Percentiles rank a stretch among this genome's conserved stretches.
phyloP scores from a whole-genome alignment of 2,888 invertebrate genomes.

The Eupithecia centaureata region DNA sequence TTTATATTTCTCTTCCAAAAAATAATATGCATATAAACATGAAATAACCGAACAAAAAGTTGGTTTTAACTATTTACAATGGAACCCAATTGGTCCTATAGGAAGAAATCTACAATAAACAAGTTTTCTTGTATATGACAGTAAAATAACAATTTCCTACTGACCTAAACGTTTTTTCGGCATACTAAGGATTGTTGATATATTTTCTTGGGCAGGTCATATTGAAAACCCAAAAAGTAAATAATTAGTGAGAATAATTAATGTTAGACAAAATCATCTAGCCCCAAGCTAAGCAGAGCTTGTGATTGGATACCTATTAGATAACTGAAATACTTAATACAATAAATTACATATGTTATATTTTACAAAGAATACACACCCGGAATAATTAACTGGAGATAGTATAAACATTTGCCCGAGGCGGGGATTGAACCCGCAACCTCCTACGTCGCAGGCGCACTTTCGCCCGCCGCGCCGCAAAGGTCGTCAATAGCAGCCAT shows the following conservation, averaged over 20 bases:
- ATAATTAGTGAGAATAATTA: no score
- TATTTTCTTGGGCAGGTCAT: not conserved
- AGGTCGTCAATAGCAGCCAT: conserved; percentile 1
- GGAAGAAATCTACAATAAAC: conserved; percentile 23
- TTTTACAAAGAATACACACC: no score
- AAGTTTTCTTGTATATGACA: not conserved
- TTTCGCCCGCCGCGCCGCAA: no score
- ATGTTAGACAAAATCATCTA: no score
- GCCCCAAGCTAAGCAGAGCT: no score
- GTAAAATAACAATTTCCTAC: not conserved
- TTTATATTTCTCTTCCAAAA: conserved; percentile 64
- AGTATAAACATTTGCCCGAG: no score
- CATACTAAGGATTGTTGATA: not conserved
- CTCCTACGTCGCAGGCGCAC: no score
- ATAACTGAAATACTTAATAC: not conserved
- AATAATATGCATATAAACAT: conserved; percentile 76
- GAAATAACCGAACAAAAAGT: conserved; percentile 69
- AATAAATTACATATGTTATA: no score
- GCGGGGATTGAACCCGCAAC: no score
- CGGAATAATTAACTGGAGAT: no score
- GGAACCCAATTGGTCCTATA: conserved; percentile 48
- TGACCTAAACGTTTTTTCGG: not conserved
- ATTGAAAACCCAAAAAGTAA: no score
- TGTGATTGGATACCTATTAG: no score
- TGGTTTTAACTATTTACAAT: conserved; percentile 76